These are phyloP conservation scores for Lampris incognitus DNA, from an alignment of 2,113 vertebrate species.

Conservation along the genomic window DNA sequence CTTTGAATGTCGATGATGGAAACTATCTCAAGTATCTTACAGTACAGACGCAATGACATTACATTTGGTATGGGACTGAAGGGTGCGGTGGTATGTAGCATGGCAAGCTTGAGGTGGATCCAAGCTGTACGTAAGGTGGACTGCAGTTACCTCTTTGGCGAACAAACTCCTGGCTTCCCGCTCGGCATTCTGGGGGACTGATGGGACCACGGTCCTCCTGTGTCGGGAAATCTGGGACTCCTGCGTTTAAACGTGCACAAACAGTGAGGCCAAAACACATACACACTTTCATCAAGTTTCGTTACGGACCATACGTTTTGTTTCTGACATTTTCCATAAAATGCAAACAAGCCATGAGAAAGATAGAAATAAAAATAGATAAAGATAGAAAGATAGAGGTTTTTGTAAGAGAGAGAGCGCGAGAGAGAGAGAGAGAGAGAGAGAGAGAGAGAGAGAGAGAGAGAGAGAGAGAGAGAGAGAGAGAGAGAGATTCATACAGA, in stretches of 20 bases:
- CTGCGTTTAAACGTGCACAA: conserved; percentile 65
- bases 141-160: conserved; percentile 90
- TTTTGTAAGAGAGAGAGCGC: background rate
- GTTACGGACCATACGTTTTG: background rate
- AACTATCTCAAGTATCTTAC: too few relatives aligned
- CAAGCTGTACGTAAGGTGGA: background rate
- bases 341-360: background rate
- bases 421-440: background rate
- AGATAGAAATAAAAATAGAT: background rate
- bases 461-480: too few relatives aligned
- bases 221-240: conserved; percentile 88
- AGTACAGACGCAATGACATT: background rate
- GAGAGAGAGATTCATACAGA: background rate
- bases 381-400: background rate
- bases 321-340: background rate
- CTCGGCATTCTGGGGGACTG: conserved; percentile 93
- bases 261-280: background rate
- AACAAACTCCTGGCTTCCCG: conserved; percentile 92
- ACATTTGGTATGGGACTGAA: background rate
- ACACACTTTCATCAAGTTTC: background rate
- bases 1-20: too few relatives aligned
- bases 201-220: conserved; percentile 88
- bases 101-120: background rate
- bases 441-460: background rate
- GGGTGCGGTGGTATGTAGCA: background rate